Base-by-base conservation (phyloP, 2,888 invertebrate genomes). In the Chironomus tentans region DNA sequence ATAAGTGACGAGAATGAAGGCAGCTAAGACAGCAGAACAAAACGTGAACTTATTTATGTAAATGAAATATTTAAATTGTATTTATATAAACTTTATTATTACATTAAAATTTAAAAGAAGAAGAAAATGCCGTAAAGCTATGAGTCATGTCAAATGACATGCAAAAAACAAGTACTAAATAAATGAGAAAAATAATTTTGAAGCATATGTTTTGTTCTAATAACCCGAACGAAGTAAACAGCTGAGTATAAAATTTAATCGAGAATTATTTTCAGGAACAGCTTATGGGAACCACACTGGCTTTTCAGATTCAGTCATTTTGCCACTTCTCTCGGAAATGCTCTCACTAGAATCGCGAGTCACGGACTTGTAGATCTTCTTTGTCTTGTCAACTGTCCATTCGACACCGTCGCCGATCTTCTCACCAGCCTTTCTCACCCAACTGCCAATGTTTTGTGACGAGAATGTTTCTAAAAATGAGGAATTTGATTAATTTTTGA, bases 391-490 rank as follows among this genome's bases (percentile, higher is more conserved):
- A 48, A 90, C 89, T 0, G 90, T 87, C 82, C 89, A 91, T 80
- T 92, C 91, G 0, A 92, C 89, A 0, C 90, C 90, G 77, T 88
- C 87, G 68, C 92, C 92, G 68, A 92, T 85, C 79, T 87, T 91
- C 76, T 89, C 89, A 0, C 92, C 92, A 46, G 91, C 90, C 81
- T 90, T 91, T 78, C 88, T 87, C 6, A 93, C 89, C 2, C 88
- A 90, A 72, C 88, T 87, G 0, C 90, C 92, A 50, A 92, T 87
- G 80, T 88, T 91, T 78, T 91, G 88, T 0, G 91, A 87, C 0
- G 90, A 90, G 82, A 93, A 91, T 0, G 93, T 93, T 21, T 91
- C 87, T 65, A 65, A 65, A 65, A 65, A 21, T 28, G 5, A 28
- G 28, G 28, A 28, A 28, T 1, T 28, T 28, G 5, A 28, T 28